Conservation (phyloP, 1,140 invertebrate genomes). For the Polypedilum vanderplanki region DNA sequence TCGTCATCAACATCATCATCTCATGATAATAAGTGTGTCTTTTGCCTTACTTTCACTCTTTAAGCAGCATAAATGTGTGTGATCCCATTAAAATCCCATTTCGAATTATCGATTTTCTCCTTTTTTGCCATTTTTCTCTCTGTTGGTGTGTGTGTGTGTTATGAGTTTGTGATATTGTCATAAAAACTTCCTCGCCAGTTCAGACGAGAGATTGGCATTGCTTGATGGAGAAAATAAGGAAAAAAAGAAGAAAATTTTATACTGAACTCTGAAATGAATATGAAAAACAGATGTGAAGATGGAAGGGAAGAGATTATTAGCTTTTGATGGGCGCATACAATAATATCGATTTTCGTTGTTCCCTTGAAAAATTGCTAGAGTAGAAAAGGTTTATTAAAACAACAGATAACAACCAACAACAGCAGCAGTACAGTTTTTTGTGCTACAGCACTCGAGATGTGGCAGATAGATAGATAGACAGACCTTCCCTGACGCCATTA, state of each 20-base stretch:
- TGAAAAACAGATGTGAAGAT: neutral
- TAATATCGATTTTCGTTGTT: neutral
- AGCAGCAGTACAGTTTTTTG: neutral
- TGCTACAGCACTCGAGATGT: too few relatives aligned
- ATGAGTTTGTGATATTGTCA: neutral
- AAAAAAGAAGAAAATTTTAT: neutral
- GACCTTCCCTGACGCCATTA: conserved; percentile 1
- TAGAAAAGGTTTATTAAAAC: conserved; percentile 12
- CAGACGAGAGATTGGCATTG: neutral
- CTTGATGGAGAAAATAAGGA: neutral
- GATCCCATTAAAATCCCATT: conserved; percentile 15
- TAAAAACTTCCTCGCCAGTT: conserved; percentile 8
- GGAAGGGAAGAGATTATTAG: neutral
- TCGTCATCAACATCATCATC: too few relatives aligned
- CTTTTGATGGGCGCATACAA: neutral
- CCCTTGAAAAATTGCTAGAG: neutral
- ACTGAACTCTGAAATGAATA: neutral
- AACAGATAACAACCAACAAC: neutral
- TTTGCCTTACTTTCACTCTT: too few relatives aligned
- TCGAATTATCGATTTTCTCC: conserved; percentile 18
- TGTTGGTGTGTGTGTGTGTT: too few relatives aligned
- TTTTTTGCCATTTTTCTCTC: neutral
- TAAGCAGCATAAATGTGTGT: neutral
- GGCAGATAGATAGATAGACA: conserved; percentile 5
- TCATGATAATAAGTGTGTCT: too few relatives aligned